These are phyloP conservation scores for Chloromyia formosa DNA, from an alignment of 2,888 invertebrate species.

Conservation along the genomic window DNA sequence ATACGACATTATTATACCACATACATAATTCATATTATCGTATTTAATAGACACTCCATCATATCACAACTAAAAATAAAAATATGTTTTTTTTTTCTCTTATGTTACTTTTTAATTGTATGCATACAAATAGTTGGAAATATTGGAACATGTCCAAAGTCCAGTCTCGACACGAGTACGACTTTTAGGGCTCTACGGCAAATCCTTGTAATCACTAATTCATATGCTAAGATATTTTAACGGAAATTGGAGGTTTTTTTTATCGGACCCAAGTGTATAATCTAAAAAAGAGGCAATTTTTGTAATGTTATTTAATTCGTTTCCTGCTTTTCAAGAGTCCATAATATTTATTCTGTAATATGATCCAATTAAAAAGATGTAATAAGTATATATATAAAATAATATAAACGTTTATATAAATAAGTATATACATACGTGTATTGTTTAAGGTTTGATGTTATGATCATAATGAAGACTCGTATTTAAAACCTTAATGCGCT, in stretches of 20 bases:
- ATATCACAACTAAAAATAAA: slow-evolving; percentile 23
- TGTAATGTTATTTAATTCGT: background rate
- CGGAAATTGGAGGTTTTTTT: background rate
- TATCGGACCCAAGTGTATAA: background rate
- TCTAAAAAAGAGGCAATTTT: background rate
- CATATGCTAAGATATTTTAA: background rate
- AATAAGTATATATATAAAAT: background rate
- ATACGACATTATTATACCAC: too few relatives aligned
- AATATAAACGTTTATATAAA: background rate
- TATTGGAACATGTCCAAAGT: slow-evolving; percentile 64
- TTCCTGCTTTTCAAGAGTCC: too few relatives aligned
- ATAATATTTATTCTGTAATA: too few relatives aligned
- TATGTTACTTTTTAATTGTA: slow-evolving; percentile 36
- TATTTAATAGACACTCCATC: background rate
- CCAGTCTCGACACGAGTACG: slow-evolving; percentile 64
- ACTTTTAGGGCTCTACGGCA: slow-evolving; percentile 64
- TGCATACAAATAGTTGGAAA: slow-evolving; percentile 60
- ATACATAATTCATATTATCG: background rate
- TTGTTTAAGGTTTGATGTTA: slow-evolving; percentile 16
- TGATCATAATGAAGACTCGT: background rate
- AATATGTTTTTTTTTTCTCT: slow-evolving; percentile 19
- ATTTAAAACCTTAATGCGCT: background rate
- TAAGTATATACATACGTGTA: background rate
- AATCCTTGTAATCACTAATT: slow-evolving; percentile 58
- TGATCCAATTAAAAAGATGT: too few relatives aligned